Base-by-base conservation (phyloP, 2,888 invertebrate species). In the Thecophora atra region DNA sequence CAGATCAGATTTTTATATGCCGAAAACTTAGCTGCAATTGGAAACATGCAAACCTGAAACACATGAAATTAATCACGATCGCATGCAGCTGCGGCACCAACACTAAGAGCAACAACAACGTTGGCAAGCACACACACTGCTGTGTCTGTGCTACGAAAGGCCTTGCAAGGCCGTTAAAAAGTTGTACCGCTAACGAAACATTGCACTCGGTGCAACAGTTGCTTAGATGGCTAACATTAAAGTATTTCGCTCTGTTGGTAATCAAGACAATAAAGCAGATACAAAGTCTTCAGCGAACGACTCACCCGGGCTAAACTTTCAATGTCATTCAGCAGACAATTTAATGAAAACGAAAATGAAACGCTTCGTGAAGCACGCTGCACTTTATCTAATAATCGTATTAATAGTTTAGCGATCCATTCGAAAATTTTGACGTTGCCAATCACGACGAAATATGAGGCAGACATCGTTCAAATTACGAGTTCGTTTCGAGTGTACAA, bases 131-230 rank as follows among this genome's bases (percentile, higher is more conserved):
- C 42, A 56, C 24, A 7, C 56, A 26, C 44, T 11, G 7, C 19
- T 26, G 15, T 42, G 21, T 17, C 11, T 28, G 26, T 58, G 37
- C n/a, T n/a, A n/a, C n/a, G 42, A 82, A 82, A 82, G 82, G 82
- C 82, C 82, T 82, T 82, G 82, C 82, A 82, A 82, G 82, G 82
- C 80, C 82, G 82, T 81, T 79, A 65, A 76, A 74, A 73, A 74
- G 73, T 74, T 70, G 73, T 68, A 51, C 15, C 28, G 26, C 51
- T n/a, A 24, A 28, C 42, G 8, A 42, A 56, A 56, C 56, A 42
- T 65, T 65, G 65, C 65, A 65, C 47, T n/a, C 28, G 5, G 24
- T 17, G 21, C 11, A 17, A 37, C 42, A 37, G 64, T 64, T 44
- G 64, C 37, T 30, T 47, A 28, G 15, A 26, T 24, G 47, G 47